Base-by-base conservation (phyloP, 2,113 vertebrate species). In the Brachyhypopomus occidentalis region DNA sequence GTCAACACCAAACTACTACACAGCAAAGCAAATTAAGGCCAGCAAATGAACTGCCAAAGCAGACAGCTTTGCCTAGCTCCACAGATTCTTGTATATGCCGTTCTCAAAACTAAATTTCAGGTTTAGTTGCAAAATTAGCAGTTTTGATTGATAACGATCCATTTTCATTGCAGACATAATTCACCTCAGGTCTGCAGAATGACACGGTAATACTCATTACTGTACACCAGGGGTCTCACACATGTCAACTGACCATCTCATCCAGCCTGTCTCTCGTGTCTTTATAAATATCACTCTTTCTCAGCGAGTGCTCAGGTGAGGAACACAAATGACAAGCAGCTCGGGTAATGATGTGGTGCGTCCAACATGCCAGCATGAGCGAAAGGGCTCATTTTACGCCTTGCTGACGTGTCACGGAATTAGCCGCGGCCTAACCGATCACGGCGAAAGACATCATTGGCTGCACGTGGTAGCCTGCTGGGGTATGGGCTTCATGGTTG, bases 331-430 rank as follows among this genome's bases (percentile, higher is more conserved):
- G 58, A 45, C 55, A 48, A 79, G 75, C 80, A 81, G 58, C 58
- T 76, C 75, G 67, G 19, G 78, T 85, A 83, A 81, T 87, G 81
- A 87, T 87, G 79, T 41, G 72, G 27, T 59, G 45, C 25, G n/a
- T 23, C 72, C 63, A 36, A 80, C 20, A 38, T 17, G 27, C 36
- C 34, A 20, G 75, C 59, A 11, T 79, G 78, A 85, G 60, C 75
- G 86, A 85, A 75, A 81, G 74, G 41, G 5, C 78, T 76, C 74
- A 81, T 82, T 85, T 81, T 83, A 78, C 34, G 62, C 79, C 41
- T 25, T 62, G 74, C 74, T 72, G 73, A 38, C 38, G 12, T 71
- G 77, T 83, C 79, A 41, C 74, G 77, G 75, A 80, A 83, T 80
- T 77, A 84, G 77, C 59, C 55, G 20, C 41, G 59, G 69, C 71